phyloP scores from a whole-genome alignment of 2,113 vertebrate species.

The Odontesthes bonariensis region DNA sequence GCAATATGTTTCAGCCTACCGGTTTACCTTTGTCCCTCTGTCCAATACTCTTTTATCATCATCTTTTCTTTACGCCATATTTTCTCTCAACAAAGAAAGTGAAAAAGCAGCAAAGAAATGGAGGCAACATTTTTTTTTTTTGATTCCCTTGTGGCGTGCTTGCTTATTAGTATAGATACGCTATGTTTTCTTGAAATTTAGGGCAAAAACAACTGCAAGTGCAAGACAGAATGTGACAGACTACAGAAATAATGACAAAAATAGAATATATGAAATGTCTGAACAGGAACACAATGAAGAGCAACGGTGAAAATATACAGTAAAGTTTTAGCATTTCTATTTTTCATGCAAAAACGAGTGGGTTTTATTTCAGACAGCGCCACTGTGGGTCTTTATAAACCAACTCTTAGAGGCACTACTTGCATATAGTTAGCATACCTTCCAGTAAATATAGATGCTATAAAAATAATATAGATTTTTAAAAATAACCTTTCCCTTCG shows the following conservation, averaged over 20 bases:
- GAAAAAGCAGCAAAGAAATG: background rate
- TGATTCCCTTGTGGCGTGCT: constrained; percentile 11
- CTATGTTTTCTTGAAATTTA: constrained; percentile 21
- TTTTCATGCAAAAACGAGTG: no score
- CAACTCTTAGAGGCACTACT: no score
- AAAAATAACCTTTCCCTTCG: no score
- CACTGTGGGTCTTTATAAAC: no score
- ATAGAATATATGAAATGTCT: background rate
- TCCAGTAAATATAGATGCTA: no score
- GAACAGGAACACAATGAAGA: background rate
- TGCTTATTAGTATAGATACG: background rate
- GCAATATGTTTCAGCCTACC: constrained; percentile 10
- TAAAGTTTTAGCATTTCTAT: no score
- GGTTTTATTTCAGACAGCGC: no score
- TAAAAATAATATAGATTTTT: no score
- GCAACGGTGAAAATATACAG: no score
- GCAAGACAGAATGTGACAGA: background rate
- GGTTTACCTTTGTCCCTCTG: constrained; percentile 10
- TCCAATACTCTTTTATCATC: constrained; percentile 6
- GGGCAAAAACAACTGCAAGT: constrained; percentile 5
- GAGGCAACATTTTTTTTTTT: background rate
- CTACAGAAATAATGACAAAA: constrained; percentile 1
- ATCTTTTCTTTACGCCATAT: no score
- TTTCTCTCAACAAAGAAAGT: background rate
- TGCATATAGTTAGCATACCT: no score